These are phyloP conservation scores for Callyntrura guangdongensis DNA, from an alignment of 2,888 invertebrate genomes.

Conservation along the genomic window DNA sequence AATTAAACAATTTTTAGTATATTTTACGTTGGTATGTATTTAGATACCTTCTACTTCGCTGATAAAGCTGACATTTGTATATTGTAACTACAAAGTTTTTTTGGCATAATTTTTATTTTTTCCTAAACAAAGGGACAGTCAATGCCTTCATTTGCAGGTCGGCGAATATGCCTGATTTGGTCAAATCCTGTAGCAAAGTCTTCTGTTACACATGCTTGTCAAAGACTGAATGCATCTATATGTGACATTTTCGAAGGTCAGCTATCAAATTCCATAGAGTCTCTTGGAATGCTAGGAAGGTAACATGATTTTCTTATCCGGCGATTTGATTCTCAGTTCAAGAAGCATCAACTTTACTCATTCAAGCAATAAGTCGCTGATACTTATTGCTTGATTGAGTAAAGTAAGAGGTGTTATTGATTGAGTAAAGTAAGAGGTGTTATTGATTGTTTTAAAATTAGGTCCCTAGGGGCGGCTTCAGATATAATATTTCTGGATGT, in stretches of 20 bases:
- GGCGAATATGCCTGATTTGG: slow-evolving; percentile 69
- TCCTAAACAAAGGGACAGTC: slow-evolving; percentile 10
- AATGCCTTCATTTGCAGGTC: not conserved
- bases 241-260: slow-evolving; percentile 69
- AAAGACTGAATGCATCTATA: slow-evolving; percentile 72
- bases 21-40: too few relatives aligned
- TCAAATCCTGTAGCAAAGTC: slow-evolving; percentile 78
- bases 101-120: too few relatives aligned
- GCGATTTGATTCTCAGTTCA: too few relatives aligned
- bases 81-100: too few relatives aligned
- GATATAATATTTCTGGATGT: slow-evolving; percentile 79
- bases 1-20: too few relatives aligned
- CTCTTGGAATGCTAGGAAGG: slow-evolving; percentile 79
- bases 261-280: slow-evolving; percentile 14
- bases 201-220: slow-evolving; percentile 68
- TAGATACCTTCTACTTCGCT: too few relatives aligned
- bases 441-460: not conserved
- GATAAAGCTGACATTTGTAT: too few relatives aligned
- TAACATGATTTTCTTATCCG: slow-evolving; percentile 51
- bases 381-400: not conserved
- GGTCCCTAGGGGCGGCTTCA: slow-evolving; percentile 68
- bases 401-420: too few relatives aligned
- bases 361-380: too few relatives aligned
- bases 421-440: too few relatives aligned
- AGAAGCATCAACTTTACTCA: too few relatives aligned